phyloP scores from a whole-genome alignment of 2,888 invertebrate genomes.

The Siphonodentalium dalli region DNA sequence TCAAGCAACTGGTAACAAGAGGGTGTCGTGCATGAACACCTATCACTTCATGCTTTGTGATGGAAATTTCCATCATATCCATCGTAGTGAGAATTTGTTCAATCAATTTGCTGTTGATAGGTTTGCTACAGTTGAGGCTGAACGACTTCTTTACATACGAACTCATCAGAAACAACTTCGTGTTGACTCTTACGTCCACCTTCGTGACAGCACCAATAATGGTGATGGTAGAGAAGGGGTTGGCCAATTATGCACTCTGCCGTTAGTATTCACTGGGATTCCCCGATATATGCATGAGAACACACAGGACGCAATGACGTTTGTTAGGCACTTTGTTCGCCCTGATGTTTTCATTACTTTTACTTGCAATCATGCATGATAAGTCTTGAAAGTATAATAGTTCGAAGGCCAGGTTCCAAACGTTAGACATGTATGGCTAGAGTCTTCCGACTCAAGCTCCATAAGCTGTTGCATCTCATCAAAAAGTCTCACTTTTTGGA shows the following conservation, averaged over 20 bases:
- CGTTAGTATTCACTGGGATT: conserved; percentile 47
- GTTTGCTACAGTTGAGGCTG: conserved; percentile 28
- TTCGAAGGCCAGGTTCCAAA: conserved; percentile 20
- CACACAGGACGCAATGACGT: no score
- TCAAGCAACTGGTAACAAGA: conserved; percentile 33
- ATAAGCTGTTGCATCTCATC: conserved; percentile 15
- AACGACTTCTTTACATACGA: conserved; percentile 24
- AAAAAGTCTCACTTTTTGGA: conserved; percentile 28
- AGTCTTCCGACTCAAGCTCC: conserved; percentile 24
- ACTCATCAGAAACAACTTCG: no score
- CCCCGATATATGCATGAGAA: conserved; percentile 61
- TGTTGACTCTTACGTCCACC: conserved; percentile 35
- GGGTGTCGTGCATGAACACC: conserved; percentile 35
- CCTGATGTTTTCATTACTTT: conserved; percentile 62
- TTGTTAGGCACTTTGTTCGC: conserved; percentile 66
- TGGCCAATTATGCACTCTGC: conserved; percentile 39
- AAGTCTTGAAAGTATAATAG: conserved; percentile 20
- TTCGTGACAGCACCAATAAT: conserved; percentile 38
- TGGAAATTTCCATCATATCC: conserved; percentile 2
- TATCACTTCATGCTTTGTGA: conserved; percentile 19
- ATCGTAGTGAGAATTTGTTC: no score
- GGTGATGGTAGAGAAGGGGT: conserved; percentile 22
- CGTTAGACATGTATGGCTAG: conserved; percentile 19
- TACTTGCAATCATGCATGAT: conserved; percentile 58
- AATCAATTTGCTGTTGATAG: no score